These are phyloP conservation scores for Lamprotornis superbus DNA, from an alignment of 2,113 vertebrate species.

Conservation along the genomic window DNA sequence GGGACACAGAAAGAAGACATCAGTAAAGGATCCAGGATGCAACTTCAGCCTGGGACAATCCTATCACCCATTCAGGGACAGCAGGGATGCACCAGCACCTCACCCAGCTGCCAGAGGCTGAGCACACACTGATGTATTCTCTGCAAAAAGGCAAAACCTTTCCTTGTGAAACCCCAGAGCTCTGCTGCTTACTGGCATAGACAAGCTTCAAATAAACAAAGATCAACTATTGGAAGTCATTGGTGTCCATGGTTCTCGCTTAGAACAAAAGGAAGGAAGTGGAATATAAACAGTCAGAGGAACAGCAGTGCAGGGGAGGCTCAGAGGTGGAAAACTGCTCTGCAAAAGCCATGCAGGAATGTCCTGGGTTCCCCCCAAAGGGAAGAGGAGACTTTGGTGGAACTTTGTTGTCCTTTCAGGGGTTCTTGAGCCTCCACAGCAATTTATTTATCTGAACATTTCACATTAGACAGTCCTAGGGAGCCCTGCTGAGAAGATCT, in stretches of 20 bases:
- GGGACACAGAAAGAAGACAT: background rate
- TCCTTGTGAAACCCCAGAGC: background rate
- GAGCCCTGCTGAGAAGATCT: background rate
- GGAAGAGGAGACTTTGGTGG: background rate
- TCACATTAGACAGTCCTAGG: background rate
- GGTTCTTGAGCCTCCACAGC: background rate
- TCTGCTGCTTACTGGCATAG: conserved; percentile 10
- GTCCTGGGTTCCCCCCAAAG: background rate
- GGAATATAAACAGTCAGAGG: background rate
- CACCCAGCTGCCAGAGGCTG: background rate
- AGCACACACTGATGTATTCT: background rate
- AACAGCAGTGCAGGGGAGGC: background rate
- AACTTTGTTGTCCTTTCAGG: background rate
- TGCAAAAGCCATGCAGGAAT: rapidly evolving
- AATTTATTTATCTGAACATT: background rate
- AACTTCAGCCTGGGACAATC: background rate
- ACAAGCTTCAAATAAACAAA: conserved; percentile 33
- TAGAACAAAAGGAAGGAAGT: conserved; percentile 47
- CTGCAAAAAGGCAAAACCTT: background rate
- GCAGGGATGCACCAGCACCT: background rate
- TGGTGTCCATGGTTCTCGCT: background rate
- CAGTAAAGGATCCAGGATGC: background rate
- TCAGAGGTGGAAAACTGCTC: background rate
- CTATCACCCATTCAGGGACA: background rate
- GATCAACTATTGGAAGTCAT: conserved; percentile 5